Base-by-base conservation (phyloP, 2,113 vertebrate genomes). In the Myanophis thanlyinensis region DNA sequence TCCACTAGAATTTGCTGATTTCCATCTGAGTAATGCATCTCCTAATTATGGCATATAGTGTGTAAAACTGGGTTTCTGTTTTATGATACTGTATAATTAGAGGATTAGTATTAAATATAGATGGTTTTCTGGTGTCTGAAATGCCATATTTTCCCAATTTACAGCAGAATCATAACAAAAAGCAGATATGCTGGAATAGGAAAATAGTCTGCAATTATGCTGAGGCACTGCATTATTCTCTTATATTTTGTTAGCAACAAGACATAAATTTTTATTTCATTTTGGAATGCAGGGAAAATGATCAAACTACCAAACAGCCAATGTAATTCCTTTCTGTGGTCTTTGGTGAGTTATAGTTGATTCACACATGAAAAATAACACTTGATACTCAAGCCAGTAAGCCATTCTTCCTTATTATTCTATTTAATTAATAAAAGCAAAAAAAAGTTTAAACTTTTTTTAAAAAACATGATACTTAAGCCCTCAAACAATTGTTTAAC, bases 61-160 rank as follows among this genome's bases (percentile, higher is more conserved):
- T 88, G 30, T 85, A 91, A 11, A 93, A 91, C 89, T 90, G n/a
- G 0, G 27, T 92, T 94, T 94, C 90, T 96, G 89, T 0, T 91
- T 94, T 96, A 92, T 93, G 40, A 93, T 92, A 89, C 84, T 56
- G 5, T 92, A 46, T 92, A 95, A 96, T 95, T 93, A 92, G 54
- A 95, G 27, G 23, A 53, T 95, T 93, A 92, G 54, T 93, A 90
- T 93, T 93, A 95, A 92, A 87, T 89, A 88, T 56, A 90, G 25
- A 22, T 84, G 11, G 46, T 86, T 96, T 92, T 92, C 92, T 84
- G 53, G 86, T 89, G 89, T 91, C 93, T 93, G 89, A 95, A 94
- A 95, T 93, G 25, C 35, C 85, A 51, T 94, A 94, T 96, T 96
- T 95, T 96, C 95, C 93, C 59, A 95, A 95, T 91, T 96, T 93